These are phyloP conservation scores for Petaurus breviceps DNA, from an alignment of 2,113 vertebrate species.

Conservation along the genomic window DNA sequence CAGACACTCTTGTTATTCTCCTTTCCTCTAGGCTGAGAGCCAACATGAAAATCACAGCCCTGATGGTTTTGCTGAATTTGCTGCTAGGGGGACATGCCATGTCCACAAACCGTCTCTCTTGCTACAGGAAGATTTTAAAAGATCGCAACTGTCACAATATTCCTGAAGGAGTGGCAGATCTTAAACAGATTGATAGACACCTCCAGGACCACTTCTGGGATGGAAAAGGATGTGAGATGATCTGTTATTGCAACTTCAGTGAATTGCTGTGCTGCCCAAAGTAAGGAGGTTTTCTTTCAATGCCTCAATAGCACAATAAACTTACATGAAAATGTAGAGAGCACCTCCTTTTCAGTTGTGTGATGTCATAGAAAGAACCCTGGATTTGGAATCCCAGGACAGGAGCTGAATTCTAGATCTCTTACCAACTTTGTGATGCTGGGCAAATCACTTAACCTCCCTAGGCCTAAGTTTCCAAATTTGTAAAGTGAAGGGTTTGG, in stretches of 20 bases:
- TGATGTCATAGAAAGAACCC: not conserved
- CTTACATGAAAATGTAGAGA: conserved; percentile 11
- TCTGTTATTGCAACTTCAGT: conserved; percentile 88
- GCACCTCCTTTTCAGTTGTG: not conserved
- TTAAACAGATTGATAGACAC: conserved; percentile 70
- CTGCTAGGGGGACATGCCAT: conserved; percentile 61
- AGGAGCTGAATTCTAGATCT: not conserved
- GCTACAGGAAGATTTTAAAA: conserved; percentile 84
- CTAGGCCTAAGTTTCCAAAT: not conserved
- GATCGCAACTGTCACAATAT: conserved; percentile 83
- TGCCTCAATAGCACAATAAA: not conserved
- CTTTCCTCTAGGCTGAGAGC: conserved; percentile 34
- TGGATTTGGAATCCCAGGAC: not conserved
- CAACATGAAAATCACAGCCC: conserved; percentile 62
- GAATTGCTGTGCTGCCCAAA: conserved; percentile 91
- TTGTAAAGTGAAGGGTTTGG: not conserved
- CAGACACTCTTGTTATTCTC: conserved; percentile 41
- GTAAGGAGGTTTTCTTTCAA: conserved; percentile 78
- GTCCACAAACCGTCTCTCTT: conserved; percentile 81
- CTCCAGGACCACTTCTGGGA: conserved; percentile 87
- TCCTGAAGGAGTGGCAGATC: conserved; percentile 70
- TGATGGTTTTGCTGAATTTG: conserved; percentile 76
- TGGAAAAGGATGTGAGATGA: conserved; percentile 84
- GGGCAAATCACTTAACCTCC: not conserved
- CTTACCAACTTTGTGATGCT: not conserved